A percentile compares a stretch with the other conserved stretches of the same genome.
Evolutionary conservation across 2,113 vertebrate species (phyloP).

Genomic region (Gallinago paraguaiae): DNA sequence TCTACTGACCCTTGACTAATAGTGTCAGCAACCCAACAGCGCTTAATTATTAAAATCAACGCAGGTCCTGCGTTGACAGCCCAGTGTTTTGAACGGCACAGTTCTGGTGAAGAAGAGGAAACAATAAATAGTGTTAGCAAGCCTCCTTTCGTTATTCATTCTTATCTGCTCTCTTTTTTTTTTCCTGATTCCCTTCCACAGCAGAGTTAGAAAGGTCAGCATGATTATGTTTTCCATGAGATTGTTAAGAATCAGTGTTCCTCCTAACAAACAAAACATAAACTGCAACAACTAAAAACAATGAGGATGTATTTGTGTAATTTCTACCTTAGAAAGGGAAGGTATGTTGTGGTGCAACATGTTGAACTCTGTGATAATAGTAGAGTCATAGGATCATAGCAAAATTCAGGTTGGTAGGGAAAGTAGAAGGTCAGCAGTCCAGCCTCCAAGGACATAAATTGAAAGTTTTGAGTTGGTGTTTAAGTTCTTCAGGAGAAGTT

Average conservation of each 20-base stretch:
- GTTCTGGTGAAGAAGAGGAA: neutral
- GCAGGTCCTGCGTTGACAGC: neutral
- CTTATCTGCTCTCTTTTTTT: neutral
- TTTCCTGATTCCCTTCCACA: neutral
- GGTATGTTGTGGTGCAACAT: neutral
- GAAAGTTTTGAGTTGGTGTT: neutral
- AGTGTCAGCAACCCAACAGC: conserved; percentile 14
- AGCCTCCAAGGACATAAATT: neutral
- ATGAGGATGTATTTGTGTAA: neutral
- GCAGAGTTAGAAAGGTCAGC: neutral
- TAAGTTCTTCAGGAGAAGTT: neutral
- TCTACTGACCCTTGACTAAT: conserved; percentile 48
- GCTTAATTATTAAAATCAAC: conserved; percentile 62
- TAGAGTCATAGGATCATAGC: neutral
- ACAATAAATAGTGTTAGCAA: neutral
- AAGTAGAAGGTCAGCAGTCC: neutral
- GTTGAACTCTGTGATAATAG: neutral
- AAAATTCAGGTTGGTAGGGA: neutral
- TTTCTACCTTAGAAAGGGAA: neutral
- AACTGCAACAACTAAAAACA: neutral
- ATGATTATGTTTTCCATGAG: neutral
- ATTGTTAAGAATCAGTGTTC: neutral
- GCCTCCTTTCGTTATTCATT: neutral
- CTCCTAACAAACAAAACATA: neutral
- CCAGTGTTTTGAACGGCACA: neutral